Evolutionary conservation across 2,797 vertebrate genomes (phyloP), one percentile per base, ranked within the genome.

Genomic region (Characodon lateralis): DNA sequence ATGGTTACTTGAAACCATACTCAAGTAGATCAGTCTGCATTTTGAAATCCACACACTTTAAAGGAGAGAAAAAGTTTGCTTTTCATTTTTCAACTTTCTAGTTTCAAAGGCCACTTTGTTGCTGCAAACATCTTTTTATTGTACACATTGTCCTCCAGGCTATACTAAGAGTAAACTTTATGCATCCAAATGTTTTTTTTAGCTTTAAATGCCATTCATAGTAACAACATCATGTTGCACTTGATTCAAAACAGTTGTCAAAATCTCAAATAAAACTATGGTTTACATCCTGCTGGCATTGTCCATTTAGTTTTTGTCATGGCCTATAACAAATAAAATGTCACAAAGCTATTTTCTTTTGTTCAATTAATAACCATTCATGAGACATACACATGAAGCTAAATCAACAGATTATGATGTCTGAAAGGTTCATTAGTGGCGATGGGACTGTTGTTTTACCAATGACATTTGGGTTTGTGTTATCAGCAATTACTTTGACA

Each of bases 401-500:
- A 6, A 55, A 43, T 65, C 31, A 78, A 63, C 48, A 41, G 8
- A 51, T 66, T 72, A 24, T 39, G 12, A 9, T n/a, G 35, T 72
- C 6, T 50, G 43, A 73, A 41, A 72, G 56, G 51, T 78, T 63
- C 43, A 51, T 59, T 63, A 51, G 18, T 31, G 31, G 41, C 8
- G 16, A 72, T 41, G 22, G 10, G 18, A 61, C 13, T 71, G 41
- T 24, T 39, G 20, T 48, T 59, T n/a, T 22, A 51, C 31, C 14
- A 22, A 48, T 26, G n/a, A 39, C 6, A 6, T 61, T 2, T 2
- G 41, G 7, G 16, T 43, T 20, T 76, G 66, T 46, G 39, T 56
- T 48, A 61, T 71, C 22, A 69, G 2, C 68, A 70, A 56, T 76
- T 79, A 78, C 61, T 35, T 53, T 18, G 1, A 6, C 26, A n/a